A percentile compares a stretch with the other conserved stretches of the same genome.
Conservation (phyloP, 1,140 invertebrate species). For the Dryas iulia region DNA sequence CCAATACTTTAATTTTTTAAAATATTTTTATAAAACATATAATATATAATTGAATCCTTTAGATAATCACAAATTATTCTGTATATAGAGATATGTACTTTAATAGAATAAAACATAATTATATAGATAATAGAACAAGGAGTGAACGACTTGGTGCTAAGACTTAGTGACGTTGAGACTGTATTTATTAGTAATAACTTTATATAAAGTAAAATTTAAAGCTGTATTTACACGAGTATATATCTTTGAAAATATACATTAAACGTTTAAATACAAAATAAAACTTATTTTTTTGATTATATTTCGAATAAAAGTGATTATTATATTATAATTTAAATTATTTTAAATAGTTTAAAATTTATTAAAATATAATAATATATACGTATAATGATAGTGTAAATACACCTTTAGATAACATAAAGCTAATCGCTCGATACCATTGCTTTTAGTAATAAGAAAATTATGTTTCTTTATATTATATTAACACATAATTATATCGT, state of each 20-base stretch:
- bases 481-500: too few relatives aligned
- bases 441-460: constrained; percentile 15
- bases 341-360: too few relatives aligned
- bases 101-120: background rate
- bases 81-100: background rate
- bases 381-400: constrained; percentile 2
- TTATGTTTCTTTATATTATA: background rate
- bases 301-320: too few relatives aligned
- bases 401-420: constrained; percentile 13
- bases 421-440: constrained; percentile 21
- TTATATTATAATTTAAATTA: too few relatives aligned
- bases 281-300: too few relatives aligned
- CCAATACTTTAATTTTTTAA: too few relatives aligned
- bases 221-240: constrained; percentile 10
- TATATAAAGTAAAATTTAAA: constrained; percentile 8
- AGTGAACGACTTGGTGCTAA: constrained; percentile 28
- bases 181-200: constrained; percentile 7
- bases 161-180: constrained; percentile 28
- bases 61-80: background rate
- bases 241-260: too few relatives aligned
- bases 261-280: background rate
- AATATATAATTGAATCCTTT: too few relatives aligned
- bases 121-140: background rate
- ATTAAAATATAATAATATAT: background rate
- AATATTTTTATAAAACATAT: too few relatives aligned